Percentiles rank a stretch among this genome's conserved stretches.
phyloP scores from a whole-genome alignment of 2,113 vertebrate species.

The Phocoena sinus region DNA sequence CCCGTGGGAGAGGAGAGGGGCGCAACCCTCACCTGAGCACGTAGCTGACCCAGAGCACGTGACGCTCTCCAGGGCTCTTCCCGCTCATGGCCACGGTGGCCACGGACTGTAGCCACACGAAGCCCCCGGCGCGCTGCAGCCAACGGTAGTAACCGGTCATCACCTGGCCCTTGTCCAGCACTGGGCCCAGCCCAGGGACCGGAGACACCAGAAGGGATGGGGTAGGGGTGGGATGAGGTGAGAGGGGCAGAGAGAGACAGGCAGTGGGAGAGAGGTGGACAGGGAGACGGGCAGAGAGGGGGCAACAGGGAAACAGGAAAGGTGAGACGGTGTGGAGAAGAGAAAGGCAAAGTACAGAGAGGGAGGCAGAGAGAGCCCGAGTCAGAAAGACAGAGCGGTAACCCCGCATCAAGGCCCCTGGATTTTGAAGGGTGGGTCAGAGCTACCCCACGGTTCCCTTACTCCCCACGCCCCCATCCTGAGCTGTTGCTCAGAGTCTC shows the following conservation, averaged over 20 bases:
- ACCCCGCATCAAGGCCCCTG: not conserved
- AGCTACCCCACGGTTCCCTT: not conserved
- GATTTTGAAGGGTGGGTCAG: not conserved
- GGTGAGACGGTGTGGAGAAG: not conserved
- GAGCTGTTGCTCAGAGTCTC: not conserved
- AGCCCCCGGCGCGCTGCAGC: conserved; percentile 90
- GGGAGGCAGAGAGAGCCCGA: not conserved
- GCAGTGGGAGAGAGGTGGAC: not conserved
- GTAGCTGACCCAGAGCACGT: conserved; percentile 95
- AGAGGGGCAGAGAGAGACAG: not conserved
- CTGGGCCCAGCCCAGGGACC: conserved; percentile 69
- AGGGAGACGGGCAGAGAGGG: not conserved
- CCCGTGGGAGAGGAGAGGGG: fast-evolving
- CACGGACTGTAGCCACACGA: conserved; percentile 91
- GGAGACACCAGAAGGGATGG: not conserved
- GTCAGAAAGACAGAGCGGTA: not conserved
- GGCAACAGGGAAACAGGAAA: not conserved
- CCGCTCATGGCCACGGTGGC: conserved; percentile 91
- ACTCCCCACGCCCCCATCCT: not conserved
- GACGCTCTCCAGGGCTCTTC: conserved; percentile 91
- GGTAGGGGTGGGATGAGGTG: not conserved
- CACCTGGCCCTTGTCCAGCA: conserved; percentile 93
- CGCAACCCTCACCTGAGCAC: conserved; percentile 85
- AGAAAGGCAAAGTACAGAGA: not conserved
- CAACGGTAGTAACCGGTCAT: conserved; percentile 92